Evolutionary conservation across 2,113 vertebrate species (phyloP).

Genomic region (Oncorhynchus nerka): DNA sequence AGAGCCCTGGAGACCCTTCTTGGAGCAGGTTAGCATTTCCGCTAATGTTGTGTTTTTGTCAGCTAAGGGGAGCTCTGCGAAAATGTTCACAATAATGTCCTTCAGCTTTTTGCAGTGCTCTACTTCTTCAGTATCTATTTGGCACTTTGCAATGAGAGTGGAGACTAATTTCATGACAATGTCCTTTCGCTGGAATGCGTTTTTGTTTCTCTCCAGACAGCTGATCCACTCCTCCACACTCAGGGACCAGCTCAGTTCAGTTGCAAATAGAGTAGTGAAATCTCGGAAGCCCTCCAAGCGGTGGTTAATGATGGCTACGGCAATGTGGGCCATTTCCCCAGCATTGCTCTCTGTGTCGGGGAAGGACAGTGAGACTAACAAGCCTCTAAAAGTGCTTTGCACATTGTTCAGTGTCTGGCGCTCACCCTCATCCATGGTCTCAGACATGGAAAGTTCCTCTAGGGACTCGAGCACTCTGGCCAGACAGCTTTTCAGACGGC

Average conservation of each 20-base stretch:
- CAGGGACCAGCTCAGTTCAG: slow-evolving; percentile 78
- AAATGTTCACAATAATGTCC: slow-evolving; percentile 77
- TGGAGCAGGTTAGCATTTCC: slow-evolving; percentile 68
- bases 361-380: slow-evolving; percentile 64
- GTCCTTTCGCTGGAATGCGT: slow-evolving; percentile 75
- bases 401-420: slow-evolving; percentile 43
- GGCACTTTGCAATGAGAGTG: slow-evolving; percentile 63
- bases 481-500: slow-evolving; percentile 74
- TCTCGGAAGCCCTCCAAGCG: slow-evolving; percentile 78
- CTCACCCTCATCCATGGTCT: slow-evolving; percentile 42
- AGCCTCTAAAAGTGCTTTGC: slow-evolving; percentile 51
- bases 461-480: slow-evolving; percentile 56
- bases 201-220: slow-evolving; percentile 80
- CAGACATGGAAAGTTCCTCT: slow-evolving; percentile 17
- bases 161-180: slow-evolving; percentile 77
- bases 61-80: slow-evolving; percentile 73
- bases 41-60: slow-evolving; percentile 83
- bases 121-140: slow-evolving; percentile 17
- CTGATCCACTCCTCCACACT: slow-evolving; percentile 70
- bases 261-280: slow-evolving; percentile 79
- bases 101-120: slow-evolving; percentile 60
- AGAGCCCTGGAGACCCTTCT: slow-evolving; percentile 74
- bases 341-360: slow-evolving; percentile 35
- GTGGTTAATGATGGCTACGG: slow-evolving; percentile 77
- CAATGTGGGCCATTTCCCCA: slow-evolving; percentile 65